Percentiles rank a stretch among this genome's conserved stretches.
Evolutionary conservation across 64 coral and sea anemone genomes (phyloP).

Genomic region (Hydrozoanthus tunicans): DNA sequence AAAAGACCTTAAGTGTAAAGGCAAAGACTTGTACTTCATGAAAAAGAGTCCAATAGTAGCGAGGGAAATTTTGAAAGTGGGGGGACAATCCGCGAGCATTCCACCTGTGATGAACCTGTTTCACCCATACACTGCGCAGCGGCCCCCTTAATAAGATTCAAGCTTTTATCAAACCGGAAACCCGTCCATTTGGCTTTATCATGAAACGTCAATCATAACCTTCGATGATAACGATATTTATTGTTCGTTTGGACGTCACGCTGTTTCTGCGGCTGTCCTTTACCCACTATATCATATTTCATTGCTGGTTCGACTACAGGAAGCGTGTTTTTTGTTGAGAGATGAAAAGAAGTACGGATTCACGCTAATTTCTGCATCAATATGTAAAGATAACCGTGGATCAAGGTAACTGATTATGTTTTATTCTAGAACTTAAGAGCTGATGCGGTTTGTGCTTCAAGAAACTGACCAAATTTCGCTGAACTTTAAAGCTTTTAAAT

Average conservation of each 20-base stretch:
- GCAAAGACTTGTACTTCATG: too few species aligned
- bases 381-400: not conserved
- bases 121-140: not conserved
- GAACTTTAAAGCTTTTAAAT: not conserved
- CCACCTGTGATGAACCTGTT: not conserved
- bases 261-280: not conserved
- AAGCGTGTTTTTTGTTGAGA: not conserved
- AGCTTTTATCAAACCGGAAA: not conserved
- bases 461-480: not conserved
- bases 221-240: conserved; percentile 5
- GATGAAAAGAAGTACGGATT: conserved; percentile 21
- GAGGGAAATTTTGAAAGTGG: too few species aligned
- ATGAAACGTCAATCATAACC: conserved; percentile 25
- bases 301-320: not conserved
- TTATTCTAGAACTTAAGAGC: not conserved
- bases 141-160: not conserved
- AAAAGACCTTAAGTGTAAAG: too few species aligned
- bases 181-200: not conserved
- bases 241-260: conserved; percentile 21
- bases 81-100: too few species aligned
- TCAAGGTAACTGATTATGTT: not conserved
- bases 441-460: not conserved
- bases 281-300: conserved; percentile 31
- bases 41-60: too few species aligned
- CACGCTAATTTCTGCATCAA: not conserved